These are phyloP conservation scores for Heterohyrax brucei DNA, from an alignment of 2,797 vertebrate genomes.

Conservation along the genomic window DNA sequence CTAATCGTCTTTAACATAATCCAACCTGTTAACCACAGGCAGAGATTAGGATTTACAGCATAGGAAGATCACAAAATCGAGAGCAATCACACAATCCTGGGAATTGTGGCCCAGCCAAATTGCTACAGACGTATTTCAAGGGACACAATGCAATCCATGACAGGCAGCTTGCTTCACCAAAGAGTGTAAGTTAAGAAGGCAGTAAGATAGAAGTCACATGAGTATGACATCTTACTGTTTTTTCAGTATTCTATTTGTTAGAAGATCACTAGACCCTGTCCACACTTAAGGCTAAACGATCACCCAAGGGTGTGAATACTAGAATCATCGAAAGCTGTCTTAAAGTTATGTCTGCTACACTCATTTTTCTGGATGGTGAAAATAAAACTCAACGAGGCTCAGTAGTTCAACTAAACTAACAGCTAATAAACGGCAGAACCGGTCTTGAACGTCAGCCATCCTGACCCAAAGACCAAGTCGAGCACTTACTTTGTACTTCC, in stretches of 20 bases:
- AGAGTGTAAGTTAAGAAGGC: neutral
- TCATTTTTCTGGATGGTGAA: constrained; percentile 17
- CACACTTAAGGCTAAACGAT: constrained; percentile 26
- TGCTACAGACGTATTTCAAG: too few relatives aligned
- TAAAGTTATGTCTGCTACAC: neutral
- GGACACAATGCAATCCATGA: too few relatives aligned
- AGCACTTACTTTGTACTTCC: constrained; percentile 40
- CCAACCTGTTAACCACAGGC: too few relatives aligned
- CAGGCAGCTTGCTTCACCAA: constrained; percentile 43
- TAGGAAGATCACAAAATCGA: too few relatives aligned
- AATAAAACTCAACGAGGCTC: neutral
- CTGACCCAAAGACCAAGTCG: constrained; percentile 3
- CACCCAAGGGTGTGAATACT: neutral
- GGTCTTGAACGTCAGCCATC: constrained; percentile 18
- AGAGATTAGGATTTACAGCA: too few relatives aligned
- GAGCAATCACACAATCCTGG: too few relatives aligned
- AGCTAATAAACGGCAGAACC: neutral
- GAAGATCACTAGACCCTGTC: constrained; percentile 32
- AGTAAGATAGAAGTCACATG: neutral
- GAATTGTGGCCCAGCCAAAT: too few relatives aligned
- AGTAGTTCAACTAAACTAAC: neutral
- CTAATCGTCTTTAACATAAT: too few relatives aligned
- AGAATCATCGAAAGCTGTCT: neutral
- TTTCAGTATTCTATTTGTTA: constrained; percentile 42
- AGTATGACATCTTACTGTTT: constrained; percentile 1